Evolutionary conservation across 1,140 invertebrate genomes (phyloP), one percentile per base, ranked within the genome.

Genomic region (Panagrolaimus sp.): DNA sequence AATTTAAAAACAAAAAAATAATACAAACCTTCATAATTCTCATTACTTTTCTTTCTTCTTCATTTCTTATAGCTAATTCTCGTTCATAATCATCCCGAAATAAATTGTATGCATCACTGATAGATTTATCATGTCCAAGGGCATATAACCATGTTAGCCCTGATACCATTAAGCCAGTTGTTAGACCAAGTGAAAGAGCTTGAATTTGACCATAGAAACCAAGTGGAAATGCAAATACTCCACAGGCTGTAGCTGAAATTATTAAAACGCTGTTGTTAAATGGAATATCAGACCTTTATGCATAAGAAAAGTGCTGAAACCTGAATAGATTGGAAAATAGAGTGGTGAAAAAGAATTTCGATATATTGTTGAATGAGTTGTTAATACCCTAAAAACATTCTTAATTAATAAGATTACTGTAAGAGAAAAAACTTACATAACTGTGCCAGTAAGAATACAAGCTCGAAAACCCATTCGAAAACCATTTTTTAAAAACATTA

Each of bases 191-290:
- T 17, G 17, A 17, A 12, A 64, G 5, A 17, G 63, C 63, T 64
- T 64, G 28, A 15, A 64, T 43, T 43, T 32, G 28, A 43, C 63
- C 63, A 17, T 24, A 10, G 24, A 64, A 10, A 5, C 63, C 63
- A 28, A 64, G 28, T 4, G 63, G 63, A 12, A 64, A 64, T 43
- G 63, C 63, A 15, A 64, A 43, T 9, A 64, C 63, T 5, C 63
- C 63, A 28, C 28, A 64, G 17, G 63, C 63, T 64, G 43, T 43
- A 43, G 28, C 63, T 64, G 28, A 64, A 64, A 64, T 32, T 32
- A n/a, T 17, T 21, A 38, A 64, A 64, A 32, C 7, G 26, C 2
- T 17, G 28, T 17, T 64, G 38, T 64, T 17, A 64, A 64, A 64
- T n/a, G 24, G 28, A 64, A 64, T 28, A 64, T 24, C 52, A 58